Base-by-base conservation (phyloP, 2,888 invertebrate genomes). In the Sminthurides aquaticus region DNA sequence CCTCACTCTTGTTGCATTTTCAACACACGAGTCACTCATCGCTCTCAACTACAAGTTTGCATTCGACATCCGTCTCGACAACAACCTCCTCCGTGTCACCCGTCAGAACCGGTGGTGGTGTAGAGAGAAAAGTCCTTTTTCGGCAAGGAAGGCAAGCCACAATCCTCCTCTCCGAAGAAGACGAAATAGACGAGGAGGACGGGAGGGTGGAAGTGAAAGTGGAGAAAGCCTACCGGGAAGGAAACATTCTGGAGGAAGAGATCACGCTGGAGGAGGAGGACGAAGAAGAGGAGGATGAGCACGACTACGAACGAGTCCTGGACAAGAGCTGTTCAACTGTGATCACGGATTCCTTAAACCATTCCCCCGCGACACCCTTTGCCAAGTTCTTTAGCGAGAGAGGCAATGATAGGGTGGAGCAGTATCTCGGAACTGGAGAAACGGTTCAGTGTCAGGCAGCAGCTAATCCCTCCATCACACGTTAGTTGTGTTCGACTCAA, bases 401-500 rank as follows among this genome's bases (percentile, higher is more conserved):
- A 34, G 15, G 8, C 5, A 34, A 34, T 15, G 43, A 34, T 34
- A 5, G 43, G 15, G 43, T 34, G 43, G 43, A 34, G 43, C 43
- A 34, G 15, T 34, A 34, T 15, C 43, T 34, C 5, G 43, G 15
- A 20, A 20, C 20, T 18, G 18, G 11, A 15, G 11, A 52, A 8
- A 20, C 52, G 5, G 5, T 20, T 52, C 11, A 52, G 52, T 20
- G 52, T 22, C 43, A 20, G 52, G 3, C 5, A 52, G 52, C 52
- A 52, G 20, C 5, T 22, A 15, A 20, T 20, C 5, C 22, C 22
- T 52, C 18, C 18, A 52, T 8, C 54, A 20, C 72, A 74, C 63
- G 69, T 74, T 54, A 73, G 71, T 57, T 70, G 70, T 61, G 68
- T 74, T 1, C 55, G 67, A 55, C 70, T 74, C 8, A 74, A 70